These are phyloP conservation scores for Caenorhabditis latens DNA, from an alignment of 1,140 invertebrate species.

Conservation along the genomic window DNA sequence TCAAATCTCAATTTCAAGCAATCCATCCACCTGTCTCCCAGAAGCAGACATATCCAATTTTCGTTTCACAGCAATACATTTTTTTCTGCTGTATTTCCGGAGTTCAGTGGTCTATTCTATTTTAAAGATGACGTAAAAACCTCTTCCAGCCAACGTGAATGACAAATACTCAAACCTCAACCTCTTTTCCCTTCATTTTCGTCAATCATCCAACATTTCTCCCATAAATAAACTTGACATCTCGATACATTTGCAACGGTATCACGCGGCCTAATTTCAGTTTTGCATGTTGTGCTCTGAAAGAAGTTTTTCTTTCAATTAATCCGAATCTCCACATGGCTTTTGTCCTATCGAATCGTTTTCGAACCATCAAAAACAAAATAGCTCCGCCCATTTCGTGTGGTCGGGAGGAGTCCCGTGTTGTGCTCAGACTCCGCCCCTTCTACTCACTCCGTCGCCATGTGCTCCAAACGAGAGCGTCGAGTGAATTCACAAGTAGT, in stretches of 20 bases:
- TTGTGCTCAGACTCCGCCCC: conserved; percentile 10
- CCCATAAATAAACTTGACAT: conserved; percentile 31
- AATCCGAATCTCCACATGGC: neutral
- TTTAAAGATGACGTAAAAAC: neutral
- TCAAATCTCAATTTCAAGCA: neutral
- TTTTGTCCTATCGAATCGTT: neutral
- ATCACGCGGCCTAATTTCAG: neutral
- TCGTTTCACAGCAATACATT: neutral
- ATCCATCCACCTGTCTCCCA: neutral
- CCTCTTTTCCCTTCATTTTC: neutral
- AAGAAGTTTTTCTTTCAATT: conserved; percentile 11
- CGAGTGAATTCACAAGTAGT: neutral
- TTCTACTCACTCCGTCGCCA: conserved; percentile 34
- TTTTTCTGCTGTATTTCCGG: conserved; percentile 1
- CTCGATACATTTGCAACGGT: conserved; percentile 1
- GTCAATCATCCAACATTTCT: neutral
- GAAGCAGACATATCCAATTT: neutral
- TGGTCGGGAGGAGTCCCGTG: neutral
- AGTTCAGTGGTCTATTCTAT: conserved; percentile 31
- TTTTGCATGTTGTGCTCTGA: neutral
- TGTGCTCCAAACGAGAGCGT: neutral
- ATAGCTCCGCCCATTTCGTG: neutral
- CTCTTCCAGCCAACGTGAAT: neutral
- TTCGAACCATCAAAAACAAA: neutral
- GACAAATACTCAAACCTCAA: neutral